Conservation (phyloP, 2,888 invertebrate species). For the Thera britannica region DNA sequence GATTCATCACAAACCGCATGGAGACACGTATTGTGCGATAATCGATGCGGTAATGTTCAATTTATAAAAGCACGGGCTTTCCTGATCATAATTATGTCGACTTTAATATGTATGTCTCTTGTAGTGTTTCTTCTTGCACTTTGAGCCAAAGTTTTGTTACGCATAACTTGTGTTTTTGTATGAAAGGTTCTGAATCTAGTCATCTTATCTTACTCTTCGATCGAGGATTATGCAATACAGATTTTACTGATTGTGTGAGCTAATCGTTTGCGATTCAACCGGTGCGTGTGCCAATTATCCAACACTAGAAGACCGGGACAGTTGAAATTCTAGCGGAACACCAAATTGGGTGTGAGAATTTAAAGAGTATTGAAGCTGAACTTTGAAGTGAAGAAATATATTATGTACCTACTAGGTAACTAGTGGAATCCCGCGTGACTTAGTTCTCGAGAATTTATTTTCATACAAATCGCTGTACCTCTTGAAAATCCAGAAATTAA, state of each 20-base stretch:
- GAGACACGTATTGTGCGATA: slow-evolving; percentile 46
- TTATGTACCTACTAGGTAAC: background rate
- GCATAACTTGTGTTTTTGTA: too few species aligned
- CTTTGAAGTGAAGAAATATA: background rate
- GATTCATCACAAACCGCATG: slow-evolving; percentile 40
- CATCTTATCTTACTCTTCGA: too few species aligned
- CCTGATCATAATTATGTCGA: background rate
- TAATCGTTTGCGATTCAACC: slow-evolving; percentile 6
- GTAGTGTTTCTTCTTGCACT: too few species aligned
- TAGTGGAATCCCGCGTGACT: too few species aligned
- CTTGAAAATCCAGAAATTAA: too few species aligned
- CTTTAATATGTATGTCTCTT: too few species aligned
- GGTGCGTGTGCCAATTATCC: slow-evolving; percentile 17
- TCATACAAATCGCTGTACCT: too few species aligned
- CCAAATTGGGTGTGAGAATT: slow-evolving; percentile 5
- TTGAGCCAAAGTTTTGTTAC: too few species aligned
- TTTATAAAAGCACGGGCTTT: slow-evolving; percentile 10
- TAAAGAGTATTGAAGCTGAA: slow-evolving; percentile 5
- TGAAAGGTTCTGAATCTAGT: background rate
- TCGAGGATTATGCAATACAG: background rate
- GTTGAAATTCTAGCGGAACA: slow-evolving; percentile 6
- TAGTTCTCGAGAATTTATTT: too few species aligned
- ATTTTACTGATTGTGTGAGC: background rate
- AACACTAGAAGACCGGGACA: background rate
- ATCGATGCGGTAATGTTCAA: slow-evolving; percentile 43